Evolutionary conservation across 2,888 invertebrate genomes (phyloP).

Genomic region (Nasonia oneida): DNA sequence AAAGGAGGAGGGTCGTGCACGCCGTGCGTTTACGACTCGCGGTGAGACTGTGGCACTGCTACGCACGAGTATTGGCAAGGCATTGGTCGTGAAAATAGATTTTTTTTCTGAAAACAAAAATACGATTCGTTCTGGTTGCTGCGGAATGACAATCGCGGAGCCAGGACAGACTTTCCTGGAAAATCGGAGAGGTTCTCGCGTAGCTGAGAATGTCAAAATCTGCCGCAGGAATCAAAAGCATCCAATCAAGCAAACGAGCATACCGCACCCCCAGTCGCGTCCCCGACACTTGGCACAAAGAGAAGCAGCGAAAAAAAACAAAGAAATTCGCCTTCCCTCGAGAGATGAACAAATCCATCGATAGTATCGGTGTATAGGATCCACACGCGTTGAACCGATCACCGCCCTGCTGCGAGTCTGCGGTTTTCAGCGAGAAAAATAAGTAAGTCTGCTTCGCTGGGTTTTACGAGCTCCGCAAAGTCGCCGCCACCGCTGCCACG

Average conservation of each 20-base stretch:
- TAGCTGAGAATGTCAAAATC: neutral
- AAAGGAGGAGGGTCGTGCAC: neutral
- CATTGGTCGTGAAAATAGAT: neutral
- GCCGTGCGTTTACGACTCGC: neutral
- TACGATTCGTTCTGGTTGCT: neutral
- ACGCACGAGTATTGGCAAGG: neutral
- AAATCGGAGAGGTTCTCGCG: neutral
- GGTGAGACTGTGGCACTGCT: neutral
- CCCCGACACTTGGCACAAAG: neutral
- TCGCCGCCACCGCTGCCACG: neutral
- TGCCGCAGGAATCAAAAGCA: neutral
- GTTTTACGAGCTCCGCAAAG: conserved; percentile 27
- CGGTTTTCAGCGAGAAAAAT: conserved; percentile 6
- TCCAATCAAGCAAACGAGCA: neutral
- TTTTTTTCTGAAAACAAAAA: neutral
- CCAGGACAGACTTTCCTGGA: too few species aligned
- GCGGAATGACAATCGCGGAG: too few species aligned
- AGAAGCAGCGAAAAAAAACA: neutral
- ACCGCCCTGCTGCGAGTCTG: neutral
- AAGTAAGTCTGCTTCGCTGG: neutral
- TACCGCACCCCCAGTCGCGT: too few species aligned
- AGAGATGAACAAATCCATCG: neutral
- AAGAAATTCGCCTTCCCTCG: neutral
- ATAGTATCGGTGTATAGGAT: neutral
- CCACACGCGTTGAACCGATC: neutral